Conservation (phyloP, 2,888 invertebrate genomes). For the Aquatica leii region DNA sequence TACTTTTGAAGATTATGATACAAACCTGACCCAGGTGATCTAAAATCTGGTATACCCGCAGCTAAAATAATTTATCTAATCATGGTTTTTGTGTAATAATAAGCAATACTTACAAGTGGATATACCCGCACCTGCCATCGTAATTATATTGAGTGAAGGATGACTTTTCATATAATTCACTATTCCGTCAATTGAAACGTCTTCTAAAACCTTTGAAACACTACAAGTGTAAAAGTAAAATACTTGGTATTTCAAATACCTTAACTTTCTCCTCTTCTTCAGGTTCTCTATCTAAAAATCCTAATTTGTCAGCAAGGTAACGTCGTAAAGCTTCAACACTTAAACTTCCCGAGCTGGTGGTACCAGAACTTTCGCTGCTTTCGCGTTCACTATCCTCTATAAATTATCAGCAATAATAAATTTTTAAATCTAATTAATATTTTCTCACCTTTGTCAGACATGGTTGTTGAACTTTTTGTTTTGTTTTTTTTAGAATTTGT, state of each 20-base stretch:
- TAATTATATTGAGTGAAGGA: slow-evolving; percentile 85
- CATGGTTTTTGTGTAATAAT: slow-evolving; percentile 14
- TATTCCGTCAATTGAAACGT: slow-evolving; percentile 78
- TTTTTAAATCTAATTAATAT: no score
- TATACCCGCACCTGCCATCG: slow-evolving; percentile 96
- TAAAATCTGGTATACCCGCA: slow-evolving; percentile 96
- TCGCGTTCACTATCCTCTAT: no score
- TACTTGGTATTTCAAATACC: slow-evolving; percentile 3
- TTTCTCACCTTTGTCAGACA: no score
- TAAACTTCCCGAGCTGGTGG: slow-evolving; percentile 61
- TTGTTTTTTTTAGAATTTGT: no score
- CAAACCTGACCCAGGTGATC: slow-evolving; percentile 90
- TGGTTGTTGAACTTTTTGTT: no score
- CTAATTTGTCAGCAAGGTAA: slow-evolving; percentile 72
- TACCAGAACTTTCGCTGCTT: slow-evolving; percentile 8
- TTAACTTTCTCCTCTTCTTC: slow-evolving; percentile 24
- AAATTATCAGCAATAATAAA: no score
- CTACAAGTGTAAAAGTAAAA: background rate
- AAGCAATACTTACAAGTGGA: slow-evolving; percentile 81
- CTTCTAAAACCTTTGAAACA: slow-evolving; percentile 68
- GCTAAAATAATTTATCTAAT: slow-evolving; percentile 65
- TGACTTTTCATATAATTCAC: slow-evolving; percentile 79
- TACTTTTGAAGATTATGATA: slow-evolving; percentile 93
- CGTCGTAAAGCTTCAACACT: slow-evolving; percentile 71
- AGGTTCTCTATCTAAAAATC: slow-evolving; percentile 63